Evolutionary conservation across 2,113 vertebrate genomes (phyloP).

Genomic region (Misgurnus mizolepis): DNA sequence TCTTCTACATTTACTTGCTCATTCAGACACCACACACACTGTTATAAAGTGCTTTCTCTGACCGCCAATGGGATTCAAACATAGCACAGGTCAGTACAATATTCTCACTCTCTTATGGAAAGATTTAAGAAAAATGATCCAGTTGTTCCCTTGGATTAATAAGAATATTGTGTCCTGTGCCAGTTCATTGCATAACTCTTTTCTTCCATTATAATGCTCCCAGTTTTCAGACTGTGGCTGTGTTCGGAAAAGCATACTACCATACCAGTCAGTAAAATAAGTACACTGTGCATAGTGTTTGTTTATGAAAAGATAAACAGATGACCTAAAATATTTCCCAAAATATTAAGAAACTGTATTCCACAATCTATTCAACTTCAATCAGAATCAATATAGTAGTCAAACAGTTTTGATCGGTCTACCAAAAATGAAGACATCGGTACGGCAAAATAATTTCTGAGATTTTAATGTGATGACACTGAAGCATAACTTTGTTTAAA

Average conservation of each 20-base stretch:
- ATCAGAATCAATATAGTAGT: too few relatives aligned
- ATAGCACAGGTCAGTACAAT: constrained; percentile 36
- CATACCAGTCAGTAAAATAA: not conserved
- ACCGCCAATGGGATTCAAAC: constrained; percentile 45
- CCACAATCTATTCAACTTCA: not conserved
- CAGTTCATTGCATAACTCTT: not conserved
- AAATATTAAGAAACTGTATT: not conserved
- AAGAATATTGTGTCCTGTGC: not conserved
- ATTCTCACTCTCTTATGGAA: not conserved
- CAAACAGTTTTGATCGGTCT: too few relatives aligned
- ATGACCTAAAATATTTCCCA: not conserved
- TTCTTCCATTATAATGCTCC: not conserved
- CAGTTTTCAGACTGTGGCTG: not conserved
- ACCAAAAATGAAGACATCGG: too few relatives aligned
- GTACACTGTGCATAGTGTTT: not conserved
- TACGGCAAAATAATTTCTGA: too few relatives aligned
- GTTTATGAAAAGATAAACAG: not conserved
- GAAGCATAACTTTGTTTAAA: too few relatives aligned
- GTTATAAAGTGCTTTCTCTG: constrained; percentile 75
- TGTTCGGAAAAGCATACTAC: constrained; percentile 8
- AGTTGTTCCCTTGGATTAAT: not conserved
- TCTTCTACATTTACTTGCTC: constrained; percentile 47
- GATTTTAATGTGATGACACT: too few relatives aligned
- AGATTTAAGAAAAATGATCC: not conserved
- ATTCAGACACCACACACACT: constrained; percentile 62